Evolutionary conservation across 2,113 vertebrate species (phyloP).

Genomic region (Saccopteryx leptura): DNA sequence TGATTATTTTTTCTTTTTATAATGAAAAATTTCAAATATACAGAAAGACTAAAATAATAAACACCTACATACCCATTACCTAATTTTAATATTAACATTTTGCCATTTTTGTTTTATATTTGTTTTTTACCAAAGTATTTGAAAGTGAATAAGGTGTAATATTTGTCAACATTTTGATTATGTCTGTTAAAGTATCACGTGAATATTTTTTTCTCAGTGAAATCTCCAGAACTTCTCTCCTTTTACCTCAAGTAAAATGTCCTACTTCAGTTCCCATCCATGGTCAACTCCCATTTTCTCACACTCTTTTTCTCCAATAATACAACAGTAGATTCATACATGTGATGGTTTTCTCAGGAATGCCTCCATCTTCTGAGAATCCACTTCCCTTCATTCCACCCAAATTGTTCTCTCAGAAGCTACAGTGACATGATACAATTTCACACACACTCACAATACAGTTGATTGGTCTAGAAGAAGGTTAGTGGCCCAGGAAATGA

Average conservation of each 20-base stretch:
- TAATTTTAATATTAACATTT: conserved; percentile 14
- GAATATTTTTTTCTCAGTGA: neutral
- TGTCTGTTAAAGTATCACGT: neutral
- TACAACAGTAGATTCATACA: neutral
- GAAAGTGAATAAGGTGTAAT: neutral
- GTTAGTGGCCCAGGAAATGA: neutral
- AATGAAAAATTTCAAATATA: neutral
- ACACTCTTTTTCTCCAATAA: neutral
- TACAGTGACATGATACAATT: neutral
- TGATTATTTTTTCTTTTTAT: conserved; percentile 12
- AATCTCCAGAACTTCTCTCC: neutral
- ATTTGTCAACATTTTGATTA: neutral
- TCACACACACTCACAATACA: neutral
- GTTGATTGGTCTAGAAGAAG: neutral
- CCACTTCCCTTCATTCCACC: neutral
- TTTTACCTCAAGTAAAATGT: neutral
- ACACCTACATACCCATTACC: neutral
- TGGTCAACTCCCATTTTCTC: neutral
- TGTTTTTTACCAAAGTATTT: neutral
- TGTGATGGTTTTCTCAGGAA: neutral
- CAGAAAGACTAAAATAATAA: neutral
- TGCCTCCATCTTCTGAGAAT: neutral
- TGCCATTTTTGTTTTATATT: neutral
- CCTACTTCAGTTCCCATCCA: neutral
- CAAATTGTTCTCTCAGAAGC: neutral